A percentile compares a stretch with the other conserved stretches of the same genome.
Evolutionary conservation across 2,888 invertebrate genomes (phyloP).

Genomic region (Eupithecia pulchellata): DNA sequence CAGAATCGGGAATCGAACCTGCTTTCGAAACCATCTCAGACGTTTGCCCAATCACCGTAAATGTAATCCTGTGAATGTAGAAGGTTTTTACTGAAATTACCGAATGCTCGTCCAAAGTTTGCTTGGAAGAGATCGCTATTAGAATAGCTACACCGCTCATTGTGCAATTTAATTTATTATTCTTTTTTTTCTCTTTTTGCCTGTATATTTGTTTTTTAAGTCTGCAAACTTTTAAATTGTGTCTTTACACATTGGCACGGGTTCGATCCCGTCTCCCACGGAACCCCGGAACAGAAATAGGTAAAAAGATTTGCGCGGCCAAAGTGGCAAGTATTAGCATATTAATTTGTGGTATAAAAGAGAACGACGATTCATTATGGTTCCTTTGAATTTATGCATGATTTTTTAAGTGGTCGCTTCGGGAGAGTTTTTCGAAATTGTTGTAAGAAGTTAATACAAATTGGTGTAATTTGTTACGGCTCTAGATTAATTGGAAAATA

Average conservation of each 20-base stretch:
- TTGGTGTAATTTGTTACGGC: conserved; percentile 16
- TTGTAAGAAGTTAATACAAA: conserved; percentile 16
- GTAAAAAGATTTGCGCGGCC: conserved; percentile 64
- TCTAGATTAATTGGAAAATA: neutral
- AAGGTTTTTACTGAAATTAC: no score
- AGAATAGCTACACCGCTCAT: no score
- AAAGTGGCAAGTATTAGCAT: conserved; percentile 69
- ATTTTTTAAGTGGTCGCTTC: conserved; percentile 42
- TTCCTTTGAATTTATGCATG: conserved; percentile 54
- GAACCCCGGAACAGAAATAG: conserved; percentile 47
- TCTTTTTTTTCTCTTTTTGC: no score
- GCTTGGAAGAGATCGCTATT: no score
- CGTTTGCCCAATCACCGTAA: no score
- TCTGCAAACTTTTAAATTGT: neutral
- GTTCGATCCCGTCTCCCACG: neutral
- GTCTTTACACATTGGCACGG: neutral
- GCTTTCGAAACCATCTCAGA: no score
- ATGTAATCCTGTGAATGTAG: no score
- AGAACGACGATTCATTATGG: conserved; percentile 56
- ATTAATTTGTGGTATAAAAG: conserved; percentile 62
- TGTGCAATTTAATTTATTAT: no score
- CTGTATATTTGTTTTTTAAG: no score
- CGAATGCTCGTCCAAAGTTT: no score
- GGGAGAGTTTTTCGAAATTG: conserved; percentile 15
- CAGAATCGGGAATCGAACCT: no score